Percentiles rank a stretch among this genome's conserved stretches.
phyloP scores from a whole-genome alignment of 1,140 invertebrate genomes.

The Tetramorium alpestre region DNA sequence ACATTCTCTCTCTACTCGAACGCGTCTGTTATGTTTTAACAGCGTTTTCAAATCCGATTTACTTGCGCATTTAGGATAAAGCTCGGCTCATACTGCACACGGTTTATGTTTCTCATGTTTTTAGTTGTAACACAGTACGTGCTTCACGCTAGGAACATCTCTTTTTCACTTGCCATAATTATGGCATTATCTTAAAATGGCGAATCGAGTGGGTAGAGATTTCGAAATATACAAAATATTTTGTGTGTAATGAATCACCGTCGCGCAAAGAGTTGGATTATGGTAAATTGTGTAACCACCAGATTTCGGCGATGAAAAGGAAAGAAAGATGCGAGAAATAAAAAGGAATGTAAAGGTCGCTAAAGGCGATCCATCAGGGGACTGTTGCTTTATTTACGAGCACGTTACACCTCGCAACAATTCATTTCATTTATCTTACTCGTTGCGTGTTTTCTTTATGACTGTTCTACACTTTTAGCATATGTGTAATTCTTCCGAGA shows the following conservation, averaged over 20 bases:
- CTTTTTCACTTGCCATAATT: background rate
- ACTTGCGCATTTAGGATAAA: background rate
- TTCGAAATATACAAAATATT: background rate
- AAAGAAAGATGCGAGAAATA: background rate
- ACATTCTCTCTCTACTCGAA: background rate
- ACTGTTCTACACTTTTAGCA: slow-evolving; percentile 17
- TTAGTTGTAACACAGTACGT: background rate
- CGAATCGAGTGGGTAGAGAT: background rate
- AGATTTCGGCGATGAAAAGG: slow-evolving; percentile 22
- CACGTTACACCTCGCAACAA: slow-evolving; percentile 3
- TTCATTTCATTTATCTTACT: slow-evolving; percentile 50
- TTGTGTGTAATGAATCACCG: background rate
- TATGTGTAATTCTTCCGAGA: background rate
- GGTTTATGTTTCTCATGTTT: background rate
- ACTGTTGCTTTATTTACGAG: slow-evolving; percentile 58
- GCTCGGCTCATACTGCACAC: background rate
- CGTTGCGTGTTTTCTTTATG: slow-evolving; percentile 37
- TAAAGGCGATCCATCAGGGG: slow-evolving; percentile 19
- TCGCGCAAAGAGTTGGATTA: slow-evolving; percentile 10
- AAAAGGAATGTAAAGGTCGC: slow-evolving; percentile 18
- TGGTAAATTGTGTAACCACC: slow-evolving; percentile 1
- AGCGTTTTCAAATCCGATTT: slow-evolving; percentile 28
- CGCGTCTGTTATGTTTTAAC: background rate
- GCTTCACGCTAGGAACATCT: background rate
- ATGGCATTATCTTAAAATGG: background rate